Percentiles rank a stretch among this genome's conserved stretches.
phyloP scores from a whole-genome alignment of 1,140 invertebrate genomes.

The Caenorhabditis briggsae region DNA sequence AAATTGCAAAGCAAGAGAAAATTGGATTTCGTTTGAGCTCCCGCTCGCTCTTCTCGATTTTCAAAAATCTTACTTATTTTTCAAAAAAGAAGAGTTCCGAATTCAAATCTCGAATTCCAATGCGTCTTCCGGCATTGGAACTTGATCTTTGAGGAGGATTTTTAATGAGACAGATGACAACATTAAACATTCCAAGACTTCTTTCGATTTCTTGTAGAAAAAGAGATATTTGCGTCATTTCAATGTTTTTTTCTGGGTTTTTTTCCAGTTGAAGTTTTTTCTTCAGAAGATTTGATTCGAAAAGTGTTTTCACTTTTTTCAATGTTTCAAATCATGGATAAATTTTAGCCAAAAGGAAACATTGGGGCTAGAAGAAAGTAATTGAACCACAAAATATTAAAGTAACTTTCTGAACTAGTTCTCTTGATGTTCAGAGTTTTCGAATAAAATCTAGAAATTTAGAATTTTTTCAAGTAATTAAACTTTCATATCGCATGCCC shows the following conservation, averaged over 20 bases:
- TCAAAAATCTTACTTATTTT: neutral
- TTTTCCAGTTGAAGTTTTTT: neutral
- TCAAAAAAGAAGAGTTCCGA: neutral
- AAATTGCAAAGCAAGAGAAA: conserved; percentile 14
- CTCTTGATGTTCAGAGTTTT: too few relatives aligned
- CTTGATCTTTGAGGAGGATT: conserved; percentile 19
- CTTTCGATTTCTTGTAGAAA: neutral
- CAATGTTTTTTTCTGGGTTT: neutral
- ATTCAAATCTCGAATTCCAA: neutral
- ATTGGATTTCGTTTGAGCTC: conserved; percentile 25
- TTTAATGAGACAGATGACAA: neutral
- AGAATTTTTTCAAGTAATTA: too few relatives aligned
- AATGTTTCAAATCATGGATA: too few relatives aligned
- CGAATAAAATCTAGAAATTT: too few relatives aligned
- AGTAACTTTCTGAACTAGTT: too few relatives aligned
- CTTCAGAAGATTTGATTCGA: too few relatives aligned
- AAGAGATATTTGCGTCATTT: neutral
- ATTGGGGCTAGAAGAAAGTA: too few relatives aligned
- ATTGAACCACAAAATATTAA: too few relatives aligned
- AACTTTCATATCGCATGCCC: too few relatives aligned
- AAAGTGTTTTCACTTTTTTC: too few relatives aligned
- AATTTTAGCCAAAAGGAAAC: too few relatives aligned
- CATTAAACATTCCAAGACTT: neutral
- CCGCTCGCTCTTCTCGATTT: neutral
- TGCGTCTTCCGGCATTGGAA: neutral